These are phyloP conservation scores for Lepidothrix coronata DNA, from an alignment of 2,113 vertebrate genomes.

Conservation along the genomic window DNA sequence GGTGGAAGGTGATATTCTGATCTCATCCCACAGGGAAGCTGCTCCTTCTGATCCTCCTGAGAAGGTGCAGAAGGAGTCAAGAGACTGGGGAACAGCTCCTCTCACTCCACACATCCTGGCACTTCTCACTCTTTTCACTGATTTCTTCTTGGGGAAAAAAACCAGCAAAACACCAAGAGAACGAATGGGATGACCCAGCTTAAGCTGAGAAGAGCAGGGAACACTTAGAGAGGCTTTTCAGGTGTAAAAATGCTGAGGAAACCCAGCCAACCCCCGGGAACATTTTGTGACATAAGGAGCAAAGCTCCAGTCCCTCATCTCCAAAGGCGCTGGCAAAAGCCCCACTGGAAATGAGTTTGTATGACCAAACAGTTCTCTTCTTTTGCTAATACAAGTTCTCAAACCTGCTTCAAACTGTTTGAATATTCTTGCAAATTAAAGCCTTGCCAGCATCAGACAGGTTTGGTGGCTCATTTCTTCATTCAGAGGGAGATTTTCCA, in stretches of 20 bases:
- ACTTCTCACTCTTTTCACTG: neutral
- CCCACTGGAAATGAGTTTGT: neutral
- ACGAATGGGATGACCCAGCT: neutral
- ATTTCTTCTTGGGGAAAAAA: neutral
- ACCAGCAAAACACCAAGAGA: neutral
- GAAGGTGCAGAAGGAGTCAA: neutral
- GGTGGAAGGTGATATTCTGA: neutral
- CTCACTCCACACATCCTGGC: neutral
- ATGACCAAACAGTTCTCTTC: neutral
- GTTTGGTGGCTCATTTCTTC: neutral
- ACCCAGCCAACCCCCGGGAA: neutral
- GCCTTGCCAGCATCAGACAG: neutral
- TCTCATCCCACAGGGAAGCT: neutral
- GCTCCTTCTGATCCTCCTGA: neutral
- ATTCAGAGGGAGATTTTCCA: neutral
- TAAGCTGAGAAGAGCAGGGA: neutral
- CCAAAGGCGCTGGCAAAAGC: neutral
- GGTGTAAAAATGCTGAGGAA: neutral
- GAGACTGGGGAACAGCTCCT: neutral
- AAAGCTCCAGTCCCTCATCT: neutral
- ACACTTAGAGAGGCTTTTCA: neutral
- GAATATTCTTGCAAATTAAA: neutral
- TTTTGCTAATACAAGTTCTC: neutral
- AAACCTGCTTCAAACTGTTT: neutral
- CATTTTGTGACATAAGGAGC: neutral